Percentiles rank a stretch among this genome's conserved stretches.
phyloP scores from a whole-genome alignment of 2,797 vertebrate genomes.

The Gadopsis marmoratus region DNA sequence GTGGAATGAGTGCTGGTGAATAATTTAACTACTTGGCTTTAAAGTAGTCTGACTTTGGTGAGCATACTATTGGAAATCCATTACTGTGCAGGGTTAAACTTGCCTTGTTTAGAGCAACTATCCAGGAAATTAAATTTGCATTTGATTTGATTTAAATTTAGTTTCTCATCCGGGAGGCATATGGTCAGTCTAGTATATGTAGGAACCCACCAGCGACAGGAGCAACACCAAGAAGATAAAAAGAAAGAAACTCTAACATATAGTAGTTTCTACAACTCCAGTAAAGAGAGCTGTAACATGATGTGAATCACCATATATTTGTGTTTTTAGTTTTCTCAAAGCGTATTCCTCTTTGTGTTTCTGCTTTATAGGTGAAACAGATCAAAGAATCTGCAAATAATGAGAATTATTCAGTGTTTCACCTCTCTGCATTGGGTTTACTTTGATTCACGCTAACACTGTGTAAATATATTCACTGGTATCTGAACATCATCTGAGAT shows the following conservation, averaged over 20 bases:
- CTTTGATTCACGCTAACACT: constrained; percentile 11
- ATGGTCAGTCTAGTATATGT: constrained; percentile 39
- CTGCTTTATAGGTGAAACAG: constrained; percentile 13
- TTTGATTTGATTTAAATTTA: constrained; percentile 60
- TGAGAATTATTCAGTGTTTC: constrained; percentile 15
- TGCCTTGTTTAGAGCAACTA: constrained; percentile 33
- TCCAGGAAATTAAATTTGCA: constrained; percentile 59
- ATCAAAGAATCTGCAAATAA: constrained; percentile 26
- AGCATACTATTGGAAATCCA: constrained; percentile 58
- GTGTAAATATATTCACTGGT: constrained; percentile 23
- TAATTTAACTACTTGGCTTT: constrained; percentile 68
- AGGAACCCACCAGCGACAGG: constrained; percentile 20
- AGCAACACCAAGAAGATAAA: not conserved
- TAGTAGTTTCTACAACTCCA: not conserved
- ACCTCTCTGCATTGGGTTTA: constrained; percentile 17
- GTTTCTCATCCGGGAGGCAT: constrained; percentile 31
- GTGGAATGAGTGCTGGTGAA: constrained; percentile 56
- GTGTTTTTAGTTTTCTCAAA: constrained; percentile 1
- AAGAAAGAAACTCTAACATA: not conserved
- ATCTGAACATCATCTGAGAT: constrained; percentile 38
- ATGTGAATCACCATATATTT: not conserved
- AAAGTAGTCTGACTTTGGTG: constrained; percentile 55
- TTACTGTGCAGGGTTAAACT: constrained; percentile 55
- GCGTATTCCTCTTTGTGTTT: not conserved
- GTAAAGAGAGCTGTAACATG: not conserved